These are phyloP conservation scores for Scyliorhinus canicula DNA, from an alignment of 2,797 vertebrate genomes.

Conservation along the genomic window DNA sequence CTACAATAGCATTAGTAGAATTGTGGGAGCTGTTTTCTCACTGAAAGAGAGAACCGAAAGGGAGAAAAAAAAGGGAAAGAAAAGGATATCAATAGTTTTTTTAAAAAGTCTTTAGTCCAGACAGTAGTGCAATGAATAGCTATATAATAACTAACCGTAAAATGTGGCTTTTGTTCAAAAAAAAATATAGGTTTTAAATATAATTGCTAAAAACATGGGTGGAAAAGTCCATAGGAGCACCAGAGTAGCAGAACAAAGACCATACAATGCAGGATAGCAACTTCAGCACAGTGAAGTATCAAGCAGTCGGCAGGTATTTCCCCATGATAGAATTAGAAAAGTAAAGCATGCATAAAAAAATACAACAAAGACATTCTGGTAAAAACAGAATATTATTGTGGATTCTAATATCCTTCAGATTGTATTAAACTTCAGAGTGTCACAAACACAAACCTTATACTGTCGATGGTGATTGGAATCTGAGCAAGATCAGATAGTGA, in stretches of 20 bases:
- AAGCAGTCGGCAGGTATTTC: neutral
- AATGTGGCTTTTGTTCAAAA: neutral
- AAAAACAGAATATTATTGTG: neutral
- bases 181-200: neutral
- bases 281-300: neutral
- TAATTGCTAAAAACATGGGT: neutral
- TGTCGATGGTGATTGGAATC: conserved; percentile 73
- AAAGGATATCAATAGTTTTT: neutral
- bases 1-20: neutral
- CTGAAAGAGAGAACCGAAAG: no score
- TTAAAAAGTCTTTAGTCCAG: neutral
- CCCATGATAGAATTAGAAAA: neutral
- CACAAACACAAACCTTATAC: conserved; percentile 61
- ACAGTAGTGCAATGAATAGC: neutral
- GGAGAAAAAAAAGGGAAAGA: no score
- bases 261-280: neutral
- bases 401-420: neutral
- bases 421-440: neutral
- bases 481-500: conserved; percentile 80
- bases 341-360: neutral
- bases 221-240: neutral
- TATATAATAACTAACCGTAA: neutral
- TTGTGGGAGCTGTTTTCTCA: neutral
- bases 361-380: neutral
- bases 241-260: neutral